Evolutionary conservation across 2,113 vertebrate genomes (phyloP).

Genomic region (Corythornis madagascariensis): DNA sequence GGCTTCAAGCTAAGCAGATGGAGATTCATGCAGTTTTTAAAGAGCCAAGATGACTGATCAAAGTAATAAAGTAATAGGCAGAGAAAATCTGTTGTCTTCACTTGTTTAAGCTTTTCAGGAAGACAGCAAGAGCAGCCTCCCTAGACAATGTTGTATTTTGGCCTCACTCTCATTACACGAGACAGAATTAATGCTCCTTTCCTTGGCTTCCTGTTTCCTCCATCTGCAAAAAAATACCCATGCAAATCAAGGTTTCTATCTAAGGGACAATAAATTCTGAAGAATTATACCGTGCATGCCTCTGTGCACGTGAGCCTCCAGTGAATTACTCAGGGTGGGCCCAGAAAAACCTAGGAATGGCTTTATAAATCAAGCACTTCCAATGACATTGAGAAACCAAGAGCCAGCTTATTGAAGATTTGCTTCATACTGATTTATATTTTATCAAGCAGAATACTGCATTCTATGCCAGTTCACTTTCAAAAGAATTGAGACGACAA

Average conservation of each 20-base stretch:
- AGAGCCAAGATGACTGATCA: not conserved
- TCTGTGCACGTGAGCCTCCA: not conserved
- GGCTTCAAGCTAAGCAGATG: constrained; percentile 51
- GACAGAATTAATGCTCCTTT: not conserved
- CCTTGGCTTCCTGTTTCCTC: not conserved
- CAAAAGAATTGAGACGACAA: not conserved
- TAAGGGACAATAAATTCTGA: not conserved
- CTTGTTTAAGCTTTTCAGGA: not conserved
- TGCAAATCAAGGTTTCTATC: not conserved
- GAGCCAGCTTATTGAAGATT: not conserved
- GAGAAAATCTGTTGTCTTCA: not conserved
- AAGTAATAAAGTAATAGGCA: not conserved
- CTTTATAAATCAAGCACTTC: not conserved
- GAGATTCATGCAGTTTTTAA: constrained; percentile 32
- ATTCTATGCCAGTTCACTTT: not conserved
- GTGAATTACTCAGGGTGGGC: not conserved
- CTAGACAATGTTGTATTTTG: not conserved
- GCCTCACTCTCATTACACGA: not conserved
- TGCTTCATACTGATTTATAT: not conserved
- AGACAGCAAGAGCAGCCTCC: not conserved
- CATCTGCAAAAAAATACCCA: not conserved
- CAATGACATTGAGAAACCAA: not conserved
- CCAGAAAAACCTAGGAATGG: not conserved
- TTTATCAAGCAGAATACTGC: not conserved
- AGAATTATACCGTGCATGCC: not conserved